Percentiles rank a stretch among this genome's conserved stretches.
phyloP scores from a whole-genome alignment of 1,140 invertebrate species.

The Neodiprion pinetum region DNA sequence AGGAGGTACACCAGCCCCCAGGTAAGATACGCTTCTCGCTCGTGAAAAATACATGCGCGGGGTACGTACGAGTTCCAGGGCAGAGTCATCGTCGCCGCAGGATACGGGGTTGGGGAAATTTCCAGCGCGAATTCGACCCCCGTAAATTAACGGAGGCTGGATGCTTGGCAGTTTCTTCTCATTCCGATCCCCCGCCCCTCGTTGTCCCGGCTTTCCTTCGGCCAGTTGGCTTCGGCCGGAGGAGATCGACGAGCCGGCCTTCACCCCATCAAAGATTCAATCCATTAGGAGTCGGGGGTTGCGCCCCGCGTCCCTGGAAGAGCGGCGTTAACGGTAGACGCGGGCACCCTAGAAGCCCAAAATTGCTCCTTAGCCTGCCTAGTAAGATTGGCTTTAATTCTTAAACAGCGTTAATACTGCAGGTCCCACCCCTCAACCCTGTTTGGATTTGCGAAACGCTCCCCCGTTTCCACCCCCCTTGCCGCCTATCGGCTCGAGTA shows the following conservation, averaged over 20 bases:
- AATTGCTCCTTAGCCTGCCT: conserved; percentile 41
- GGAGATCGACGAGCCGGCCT: conserved; percentile 46
- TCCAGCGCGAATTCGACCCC: not conserved
- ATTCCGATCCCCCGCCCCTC: not conserved
- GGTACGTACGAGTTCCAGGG: not conserved
- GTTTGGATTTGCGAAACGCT: not conserved
- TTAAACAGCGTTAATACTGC: conserved; percentile 49
- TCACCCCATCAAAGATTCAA: conserved; percentile 49
- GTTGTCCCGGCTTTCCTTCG: not conserved
- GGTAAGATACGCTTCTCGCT: not conserved
- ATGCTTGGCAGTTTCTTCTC: not conserved
- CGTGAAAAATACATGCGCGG: not conserved
- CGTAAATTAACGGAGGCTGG: not conserved
- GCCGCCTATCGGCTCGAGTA: not conserved
- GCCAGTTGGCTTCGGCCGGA: not conserved
- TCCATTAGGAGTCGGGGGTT: conserved; percentile 40
- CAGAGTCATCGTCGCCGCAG: not conserved
- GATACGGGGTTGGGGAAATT: not conserved
- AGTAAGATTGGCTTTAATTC: conserved; percentile 54
- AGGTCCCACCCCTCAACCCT: conserved; percentile 29
- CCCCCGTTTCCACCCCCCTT: not conserved
- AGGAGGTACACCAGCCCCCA: no score
- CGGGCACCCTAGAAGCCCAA: not conserved
- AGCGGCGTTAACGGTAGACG: not conserved
- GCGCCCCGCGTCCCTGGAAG: not conserved